These are phyloP conservation scores for Porphyrio hochstetteri DNA, from an alignment of 2,113 vertebrate species.

Conservation along the genomic window DNA sequence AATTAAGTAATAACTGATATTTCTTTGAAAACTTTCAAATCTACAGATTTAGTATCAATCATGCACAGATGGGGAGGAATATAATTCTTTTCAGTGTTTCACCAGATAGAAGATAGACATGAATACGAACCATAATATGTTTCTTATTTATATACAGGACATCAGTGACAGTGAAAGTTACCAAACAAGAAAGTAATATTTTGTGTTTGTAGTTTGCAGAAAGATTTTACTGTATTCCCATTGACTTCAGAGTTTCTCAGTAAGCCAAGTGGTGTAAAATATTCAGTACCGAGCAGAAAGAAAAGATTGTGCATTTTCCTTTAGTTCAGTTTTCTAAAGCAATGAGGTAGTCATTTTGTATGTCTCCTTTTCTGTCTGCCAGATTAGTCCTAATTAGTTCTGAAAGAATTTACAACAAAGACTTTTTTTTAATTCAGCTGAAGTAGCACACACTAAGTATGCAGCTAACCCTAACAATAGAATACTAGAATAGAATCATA, in stretches of 20 bases:
- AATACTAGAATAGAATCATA: no score
- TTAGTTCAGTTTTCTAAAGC: neutral
- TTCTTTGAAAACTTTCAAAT: conserved; percentile 12
- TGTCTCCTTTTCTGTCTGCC: neutral
- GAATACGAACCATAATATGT: neutral
- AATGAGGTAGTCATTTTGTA: neutral
- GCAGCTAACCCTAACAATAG: neutral
- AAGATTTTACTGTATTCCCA: neutral
- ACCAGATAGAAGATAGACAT: neutral
- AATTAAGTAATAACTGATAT: neutral
- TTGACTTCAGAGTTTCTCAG: neutral
- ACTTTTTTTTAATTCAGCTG: neutral
- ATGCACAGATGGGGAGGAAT: neutral
- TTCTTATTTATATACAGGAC: neutral
- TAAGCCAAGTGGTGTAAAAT: neutral
- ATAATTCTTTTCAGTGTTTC: neutral
- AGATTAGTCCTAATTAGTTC: neutral
- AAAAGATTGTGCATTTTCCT: neutral
- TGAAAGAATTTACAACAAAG: neutral
- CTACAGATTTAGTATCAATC: neutral
- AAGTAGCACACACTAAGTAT: neutral
- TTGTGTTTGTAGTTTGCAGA: neutral
- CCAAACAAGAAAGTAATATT: neutral
- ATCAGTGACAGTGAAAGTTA: neutral
- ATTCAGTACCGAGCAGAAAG: neutral